Base-by-base conservation (phyloP, 2,888 invertebrate species). In the Coleophora flavipennella region DNA sequence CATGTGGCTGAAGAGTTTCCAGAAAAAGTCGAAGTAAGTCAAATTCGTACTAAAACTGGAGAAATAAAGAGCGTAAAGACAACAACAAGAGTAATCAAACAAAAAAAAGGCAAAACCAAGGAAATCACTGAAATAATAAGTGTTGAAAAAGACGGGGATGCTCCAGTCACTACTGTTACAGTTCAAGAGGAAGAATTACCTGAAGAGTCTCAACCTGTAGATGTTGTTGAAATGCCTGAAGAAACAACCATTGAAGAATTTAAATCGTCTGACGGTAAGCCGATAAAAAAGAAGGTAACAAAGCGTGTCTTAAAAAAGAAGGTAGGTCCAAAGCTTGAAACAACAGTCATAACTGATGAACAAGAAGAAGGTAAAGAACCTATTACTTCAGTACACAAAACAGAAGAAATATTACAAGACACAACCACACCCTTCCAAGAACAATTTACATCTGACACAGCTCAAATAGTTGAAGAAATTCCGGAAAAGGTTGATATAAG, bases 1-100 rank as follows among this genome's bases (percentile, higher is more conserved):
- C 36, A 42, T 3, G 33, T 49, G 0, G 10, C 48, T 27, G 53
- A 53, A 36, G 51, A 50, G 33, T 27, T 50, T 67, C 75, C 79
- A 32, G 71, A 76, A 51, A 59, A 72, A 45, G 65, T 79, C 2
- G 64, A 72, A 47, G 61, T 71, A 4, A 56, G 57, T 2, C 60
- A 48, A 40, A 55, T 62, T 4, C 48, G 53, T 29, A 64, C 61
- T 11, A 59, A 58, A 31, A 55, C 48, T 37, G 72, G 58, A 31
- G 47, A 48, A 28, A 38, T 47, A 1, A 40, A 43, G 9, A 45
- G 39, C 3, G 36, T 43, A 1, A 44, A 43, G 31, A 48, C 43
- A 0, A 43, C 43, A 1, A 45, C 38, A 28, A 39, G 45, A 1
- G 28, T 35, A 14, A 20, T 33, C 34, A 49, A 58, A 49, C 48